Percentiles rank a stretch among this genome's conserved stretches.
phyloP scores from a whole-genome alignment of 2,113 vertebrate species.

The Percopsis transmontana region DNA sequence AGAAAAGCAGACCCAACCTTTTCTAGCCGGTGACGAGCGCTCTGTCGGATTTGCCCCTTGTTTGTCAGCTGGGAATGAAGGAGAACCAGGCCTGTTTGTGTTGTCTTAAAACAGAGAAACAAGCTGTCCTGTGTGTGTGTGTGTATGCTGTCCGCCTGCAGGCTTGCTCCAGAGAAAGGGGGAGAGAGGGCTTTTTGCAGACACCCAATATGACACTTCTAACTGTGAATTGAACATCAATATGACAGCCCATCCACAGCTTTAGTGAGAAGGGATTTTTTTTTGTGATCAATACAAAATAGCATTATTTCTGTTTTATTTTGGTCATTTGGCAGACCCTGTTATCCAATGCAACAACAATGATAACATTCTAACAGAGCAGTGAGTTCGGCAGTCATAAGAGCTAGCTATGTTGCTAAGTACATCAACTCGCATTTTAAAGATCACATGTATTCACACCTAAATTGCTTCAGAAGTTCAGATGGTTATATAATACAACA shows the following conservation, averaged over 20 bases:
- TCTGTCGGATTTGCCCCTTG: slow-evolving; percentile 24
- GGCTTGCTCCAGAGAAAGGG: slow-evolving; percentile 35
- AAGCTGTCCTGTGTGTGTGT: slow-evolving; percentile 12
- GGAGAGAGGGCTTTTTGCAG: slow-evolving; percentile 52
- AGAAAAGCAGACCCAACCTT: slow-evolving; percentile 38
- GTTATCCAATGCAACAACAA: too few relatives aligned
- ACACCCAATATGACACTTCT: slow-evolving; percentile 54
- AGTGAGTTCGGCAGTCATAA: too few relatives aligned
- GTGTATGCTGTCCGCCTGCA: slow-evolving; percentile 43
- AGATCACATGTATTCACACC: too few relatives aligned
- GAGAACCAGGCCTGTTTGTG: slow-evolving; percentile 13
- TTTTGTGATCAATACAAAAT: slow-evolving; percentile 55
- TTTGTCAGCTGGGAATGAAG: slow-evolving; percentile 22
- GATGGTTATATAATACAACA: too few relatives aligned
- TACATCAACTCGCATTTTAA: too few relatives aligned
- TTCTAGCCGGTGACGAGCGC: slow-evolving; percentile 13
- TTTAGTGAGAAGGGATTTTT: slow-evolving; percentile 19
- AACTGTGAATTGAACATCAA: slow-evolving; percentile 55
- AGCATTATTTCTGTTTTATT: not conserved
- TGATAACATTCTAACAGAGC: slow-evolving; percentile 2
- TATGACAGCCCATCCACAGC: slow-evolving; percentile 31
- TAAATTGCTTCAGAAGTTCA: too few relatives aligned
- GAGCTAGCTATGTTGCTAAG: too few relatives aligned
- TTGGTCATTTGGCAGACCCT: too few relatives aligned
- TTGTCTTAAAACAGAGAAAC: not conserved